Conservation (phyloP, 2,797 vertebrate species). For the Mionectes olivaceus region DNA sequence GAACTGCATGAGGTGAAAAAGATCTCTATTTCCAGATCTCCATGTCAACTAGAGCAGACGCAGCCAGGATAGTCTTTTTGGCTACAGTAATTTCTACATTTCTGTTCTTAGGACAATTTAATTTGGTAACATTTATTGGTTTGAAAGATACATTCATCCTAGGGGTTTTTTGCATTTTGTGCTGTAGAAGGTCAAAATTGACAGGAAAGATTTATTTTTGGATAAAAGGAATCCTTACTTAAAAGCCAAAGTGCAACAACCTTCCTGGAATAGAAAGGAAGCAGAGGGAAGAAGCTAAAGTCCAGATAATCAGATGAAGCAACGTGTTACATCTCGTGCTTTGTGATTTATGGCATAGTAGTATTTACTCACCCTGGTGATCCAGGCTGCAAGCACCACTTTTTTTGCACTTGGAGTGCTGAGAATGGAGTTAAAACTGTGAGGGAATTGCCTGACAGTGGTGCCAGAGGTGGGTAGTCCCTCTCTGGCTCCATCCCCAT, state of each 20-base stretch:
- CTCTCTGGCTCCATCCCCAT: neutral
- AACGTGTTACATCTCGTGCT: neutral
- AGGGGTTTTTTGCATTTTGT: slow-evolving; percentile 7
- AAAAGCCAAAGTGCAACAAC: neutral
- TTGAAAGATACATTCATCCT: slow-evolving; percentile 33
- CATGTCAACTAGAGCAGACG: neutral
- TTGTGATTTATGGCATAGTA: neutral
- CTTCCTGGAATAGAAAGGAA: neutral
- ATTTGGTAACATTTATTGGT: slow-evolving; percentile 39
- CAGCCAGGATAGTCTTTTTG: neutral
- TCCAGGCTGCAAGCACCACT: rapidly evolving
- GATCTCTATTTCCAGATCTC: neutral
- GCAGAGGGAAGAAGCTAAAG: neutral
- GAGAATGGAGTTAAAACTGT: rapidly evolving
- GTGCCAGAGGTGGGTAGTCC: neutral
- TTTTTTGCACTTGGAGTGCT: neutral
- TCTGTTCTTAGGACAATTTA: neutral
- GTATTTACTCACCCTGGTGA: neutral
- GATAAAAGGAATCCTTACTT: neutral
- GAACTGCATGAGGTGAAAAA: rapidly evolving
- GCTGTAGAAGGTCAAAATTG: slow-evolving; percentile 63
- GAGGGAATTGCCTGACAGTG: neutral
- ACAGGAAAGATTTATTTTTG: slow-evolving; percentile 44
- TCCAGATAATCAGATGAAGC: neutral
- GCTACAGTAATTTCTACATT: neutral